Percentiles rank a stretch among this genome's conserved stretches.
Evolutionary conservation across 2,113 vertebrate species (phyloP).

Genomic region (Leptodactylus fuscus): DNA sequence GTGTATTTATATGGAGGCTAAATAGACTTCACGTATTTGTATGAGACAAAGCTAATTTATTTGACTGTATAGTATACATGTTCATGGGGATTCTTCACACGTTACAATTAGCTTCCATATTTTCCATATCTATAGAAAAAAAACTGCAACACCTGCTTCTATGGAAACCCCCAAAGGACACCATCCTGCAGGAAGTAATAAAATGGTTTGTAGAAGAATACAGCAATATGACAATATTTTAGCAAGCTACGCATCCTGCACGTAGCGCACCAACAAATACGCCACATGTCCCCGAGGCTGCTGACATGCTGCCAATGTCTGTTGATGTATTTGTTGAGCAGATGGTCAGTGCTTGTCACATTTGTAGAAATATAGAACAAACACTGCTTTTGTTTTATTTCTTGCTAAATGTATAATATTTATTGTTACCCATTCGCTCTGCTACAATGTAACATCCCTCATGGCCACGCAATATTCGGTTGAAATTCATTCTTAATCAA

Average conservation of each 20-base stretch:
- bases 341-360: conserved; percentile 56
- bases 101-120: background rate
- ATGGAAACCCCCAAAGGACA: conserved; percentile 1
- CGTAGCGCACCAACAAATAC: conserved; percentile 34
- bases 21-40: too few relatives aligned
- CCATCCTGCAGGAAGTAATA: conserved; percentile 32
- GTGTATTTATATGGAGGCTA: too few relatives aligned
- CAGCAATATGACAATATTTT: conserved; percentile 44
- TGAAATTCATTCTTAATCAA: conserved; percentile 7
- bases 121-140: background rate
- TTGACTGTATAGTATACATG: too few relatives aligned
- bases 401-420: conserved; percentile 3
- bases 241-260: background rate
- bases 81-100: background rate
- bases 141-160: conserved; percentile 23
- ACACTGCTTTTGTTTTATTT: conserved; percentile 37
- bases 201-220: conserved; percentile 43
- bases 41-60: too few relatives aligned
- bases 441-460: background rate
- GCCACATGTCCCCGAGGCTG: conserved; percentile 47
- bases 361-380: conserved; percentile 45
- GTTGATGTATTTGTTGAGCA: conserved; percentile 55
- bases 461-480: background rate
- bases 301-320: conserved; percentile 49
- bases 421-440: conserved; percentile 12